A percentile compares a stretch with the other conserved stretches of the same genome.
phyloP scores from a whole-genome alignment of 2,888 invertebrate species.

The Julus scanicus region DNA sequence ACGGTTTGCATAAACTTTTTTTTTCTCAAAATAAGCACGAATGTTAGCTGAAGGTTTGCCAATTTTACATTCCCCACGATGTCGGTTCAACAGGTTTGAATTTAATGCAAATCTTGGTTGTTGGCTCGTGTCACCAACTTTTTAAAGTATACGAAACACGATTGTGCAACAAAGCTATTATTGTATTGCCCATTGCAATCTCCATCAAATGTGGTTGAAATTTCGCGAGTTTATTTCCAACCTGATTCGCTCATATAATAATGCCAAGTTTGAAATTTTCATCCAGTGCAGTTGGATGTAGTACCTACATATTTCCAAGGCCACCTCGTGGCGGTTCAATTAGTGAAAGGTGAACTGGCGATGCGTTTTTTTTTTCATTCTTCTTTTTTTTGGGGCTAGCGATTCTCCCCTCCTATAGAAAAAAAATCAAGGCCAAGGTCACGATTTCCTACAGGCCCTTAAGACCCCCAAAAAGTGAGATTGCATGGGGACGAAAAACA shows the following conservation, averaged over 20 bases:
- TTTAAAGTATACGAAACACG: background rate
- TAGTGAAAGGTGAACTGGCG: slow-evolving; percentile 31
- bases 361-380: background rate
- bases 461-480: background rate
- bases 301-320: background rate
- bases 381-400: background rate
- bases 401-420: background rate
- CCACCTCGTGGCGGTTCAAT: background rate
- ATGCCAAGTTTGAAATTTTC: background rate
- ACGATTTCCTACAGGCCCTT: background rate
- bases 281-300: background rate
- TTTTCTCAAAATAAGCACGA: slow-evolving; percentile 5
- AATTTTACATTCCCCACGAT: background rate
- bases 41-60: background rate
- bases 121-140: background rate
- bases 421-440: slow-evolving; percentile 38
- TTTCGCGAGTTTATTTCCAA: background rate
- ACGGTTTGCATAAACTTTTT: background rate
- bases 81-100: background rate
- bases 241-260: background rate
- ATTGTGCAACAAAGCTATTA: background rate
- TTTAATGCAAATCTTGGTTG: background rate
- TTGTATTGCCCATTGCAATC: too few species aligned
- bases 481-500: background rate
- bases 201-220: background rate